These are phyloP conservation scores for Eretmocerus hayati DNA, from an alignment of 2,888 invertebrate genomes.

Conservation along the genomic window DNA sequence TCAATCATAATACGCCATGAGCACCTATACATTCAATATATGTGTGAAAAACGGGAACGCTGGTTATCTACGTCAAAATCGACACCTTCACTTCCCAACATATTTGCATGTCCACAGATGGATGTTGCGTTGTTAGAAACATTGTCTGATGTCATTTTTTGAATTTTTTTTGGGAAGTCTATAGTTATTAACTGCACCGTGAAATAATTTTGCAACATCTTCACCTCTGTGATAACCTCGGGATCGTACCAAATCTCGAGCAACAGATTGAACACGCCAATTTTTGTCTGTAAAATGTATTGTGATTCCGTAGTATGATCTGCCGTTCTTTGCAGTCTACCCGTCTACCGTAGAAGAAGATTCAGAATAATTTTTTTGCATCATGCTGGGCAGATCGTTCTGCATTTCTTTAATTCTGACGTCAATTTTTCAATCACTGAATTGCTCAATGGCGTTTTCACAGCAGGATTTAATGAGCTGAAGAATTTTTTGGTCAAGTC, in stretches of 20 bases:
- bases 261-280: not conserved
- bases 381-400: no score
- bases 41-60: not conserved
- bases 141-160: slow-evolving; percentile 4
- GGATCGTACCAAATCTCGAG: not conserved
- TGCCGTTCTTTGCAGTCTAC: not conserved
- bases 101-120: not conserved
- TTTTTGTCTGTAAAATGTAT: slow-evolving; percentile 6
- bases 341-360: slow-evolving; percentile 3
- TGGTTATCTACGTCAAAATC: not conserved
- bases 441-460: no score
- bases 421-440: no score
- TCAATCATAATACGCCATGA: slow-evolving; percentile 2
- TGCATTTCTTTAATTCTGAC: no score
- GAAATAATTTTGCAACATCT: no score
- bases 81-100: not conserved
- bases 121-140: not conserved
- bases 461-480: no score
- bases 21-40: slow-evolving; percentile 4
- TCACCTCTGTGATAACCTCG: not conserved
- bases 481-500: no score
- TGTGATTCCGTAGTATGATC: no score
- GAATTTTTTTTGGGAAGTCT: not conserved
- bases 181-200: not conserved
- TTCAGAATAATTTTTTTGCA: no score